Conservation (phyloP, 2,797 vertebrate species). For the Darevskia mixta region DNA sequence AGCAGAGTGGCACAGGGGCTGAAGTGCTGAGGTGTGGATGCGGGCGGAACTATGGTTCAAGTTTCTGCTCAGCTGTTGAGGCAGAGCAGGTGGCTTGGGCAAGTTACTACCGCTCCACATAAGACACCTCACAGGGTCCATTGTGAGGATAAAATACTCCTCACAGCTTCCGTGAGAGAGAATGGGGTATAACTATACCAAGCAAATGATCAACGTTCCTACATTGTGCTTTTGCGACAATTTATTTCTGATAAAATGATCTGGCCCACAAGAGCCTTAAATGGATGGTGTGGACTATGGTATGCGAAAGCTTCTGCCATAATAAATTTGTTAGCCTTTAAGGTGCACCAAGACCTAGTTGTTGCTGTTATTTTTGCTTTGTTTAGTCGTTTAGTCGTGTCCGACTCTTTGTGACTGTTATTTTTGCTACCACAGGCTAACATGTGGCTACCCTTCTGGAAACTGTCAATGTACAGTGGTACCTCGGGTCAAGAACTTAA, state of each 20-base stretch:
- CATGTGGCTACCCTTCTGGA: too few relatives aligned
- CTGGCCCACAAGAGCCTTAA: neutral
- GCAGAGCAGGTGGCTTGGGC: neutral
- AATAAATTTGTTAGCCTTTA: too few relatives aligned
- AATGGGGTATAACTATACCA: neutral
- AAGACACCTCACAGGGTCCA: neutral
- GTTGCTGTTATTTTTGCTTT: too few relatives aligned
- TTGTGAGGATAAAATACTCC: neutral
- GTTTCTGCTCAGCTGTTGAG: neutral
- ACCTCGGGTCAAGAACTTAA: too few relatives aligned
- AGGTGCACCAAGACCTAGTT: too few relatives aligned
- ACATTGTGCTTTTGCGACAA: neutral
- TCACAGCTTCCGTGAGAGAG: neutral
- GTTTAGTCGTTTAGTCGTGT: too few relatives aligned
- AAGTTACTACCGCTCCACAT: neutral
- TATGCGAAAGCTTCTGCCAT: too few relatives aligned
- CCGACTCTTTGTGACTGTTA: too few relatives aligned
- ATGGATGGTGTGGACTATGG: too few relatives aligned
- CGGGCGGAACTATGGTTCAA: neutral
- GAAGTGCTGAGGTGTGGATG: neutral
- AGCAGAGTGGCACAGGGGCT: neutral
- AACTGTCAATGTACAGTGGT: too few relatives aligned
- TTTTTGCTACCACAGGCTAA: too few relatives aligned
- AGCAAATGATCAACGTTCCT: neutral
- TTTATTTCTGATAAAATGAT: neutral